These are phyloP conservation scores for Malurus alboscapulatus DNA, from an alignment of 2,113 vertebrate species.

Conservation along the genomic window DNA sequence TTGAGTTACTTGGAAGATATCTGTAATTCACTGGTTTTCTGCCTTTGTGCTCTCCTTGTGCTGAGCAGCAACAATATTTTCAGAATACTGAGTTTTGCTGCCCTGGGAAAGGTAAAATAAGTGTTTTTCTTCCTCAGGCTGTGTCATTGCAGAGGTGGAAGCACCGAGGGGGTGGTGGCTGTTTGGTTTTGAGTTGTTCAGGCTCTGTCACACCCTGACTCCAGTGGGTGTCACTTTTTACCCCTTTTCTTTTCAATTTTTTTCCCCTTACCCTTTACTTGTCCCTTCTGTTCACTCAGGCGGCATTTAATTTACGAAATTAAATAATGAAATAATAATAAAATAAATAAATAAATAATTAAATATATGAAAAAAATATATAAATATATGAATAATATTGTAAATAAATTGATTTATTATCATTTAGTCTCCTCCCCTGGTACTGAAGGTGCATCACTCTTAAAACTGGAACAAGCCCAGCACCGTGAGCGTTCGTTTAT, in stretches of 20 bases:
- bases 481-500: not conserved
- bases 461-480: not conserved
- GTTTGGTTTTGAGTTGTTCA: not conserved
- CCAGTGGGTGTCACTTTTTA: not conserved
- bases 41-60: not conserved
- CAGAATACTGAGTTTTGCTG: not conserved
- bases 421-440: not conserved
- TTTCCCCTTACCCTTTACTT: not conserved
- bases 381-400: too few relatives aligned
- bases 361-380: too few relatives aligned
- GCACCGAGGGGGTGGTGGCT: not conserved
- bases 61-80: not conserved
- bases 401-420: not conserved
- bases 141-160: not conserved
- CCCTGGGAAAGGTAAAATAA: not conserved
- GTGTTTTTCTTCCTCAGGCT: not conserved
- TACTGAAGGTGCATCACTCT: not conserved
- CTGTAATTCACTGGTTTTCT: not conserved
- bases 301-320: not conserved
- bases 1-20: slow-evolving; percentile 8
- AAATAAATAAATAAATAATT: too few relatives aligned
- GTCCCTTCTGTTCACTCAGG: not conserved
- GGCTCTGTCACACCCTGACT: not conserved
- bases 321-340: too few relatives aligned
- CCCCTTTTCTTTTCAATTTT: rapidly evolving